Base-by-base conservation (phyloP, 2,797 vertebrate species). In the Aulostomus chinensis region DNA sequence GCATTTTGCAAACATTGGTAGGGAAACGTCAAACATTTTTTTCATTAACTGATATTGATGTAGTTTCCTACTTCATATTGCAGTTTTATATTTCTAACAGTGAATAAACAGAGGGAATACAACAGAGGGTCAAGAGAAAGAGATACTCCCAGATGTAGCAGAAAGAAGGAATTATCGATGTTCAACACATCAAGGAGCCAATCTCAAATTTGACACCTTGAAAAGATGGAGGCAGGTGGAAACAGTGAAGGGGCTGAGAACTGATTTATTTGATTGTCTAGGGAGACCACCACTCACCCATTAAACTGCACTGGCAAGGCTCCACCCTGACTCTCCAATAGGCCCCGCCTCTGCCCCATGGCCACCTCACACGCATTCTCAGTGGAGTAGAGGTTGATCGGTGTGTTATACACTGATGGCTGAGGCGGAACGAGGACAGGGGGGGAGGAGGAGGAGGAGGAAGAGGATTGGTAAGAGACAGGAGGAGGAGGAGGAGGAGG, bases 261-360 rank as follows among this genome's bases (percentile, higher is more conserved):
- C 0, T 2, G 9, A 41, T 35, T 39, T 0, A 15, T 47, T 25
- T 38, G 29, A 52, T 34, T 56, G 42, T 50, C 61, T 57, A 33
- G 24, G 34, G 39, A 55, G 14, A 61, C 55, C 14, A 9, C 59
- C 83, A 95, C 97, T 93, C 95, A 98, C 96, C 95, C 95, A 86
- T 98, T 97, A 70, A 93, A 92, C 68, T 93, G 92, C 73, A 92
- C 89, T 73, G 71, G 89, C 74, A 92, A 90, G 80, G 76, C 73
- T 80, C 58, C 83, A 2, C 91, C 92, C 88, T 93, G 93, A 88
- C 81, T 92, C 72, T 96, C 94, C 86, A 86, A 72, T 52, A 93
- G 87, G 89, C 95, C 95, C 86, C 95, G 93, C 91, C 89, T 93
- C 73, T 94, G 94, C 64, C 94, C 94, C 90, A 96, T 91, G 36